A percentile compares a stretch with the other conserved stretches of the same genome.
phyloP scores from a whole-genome alignment of 2,888 invertebrate genomes.

The Heliothis peltigera region DNA sequence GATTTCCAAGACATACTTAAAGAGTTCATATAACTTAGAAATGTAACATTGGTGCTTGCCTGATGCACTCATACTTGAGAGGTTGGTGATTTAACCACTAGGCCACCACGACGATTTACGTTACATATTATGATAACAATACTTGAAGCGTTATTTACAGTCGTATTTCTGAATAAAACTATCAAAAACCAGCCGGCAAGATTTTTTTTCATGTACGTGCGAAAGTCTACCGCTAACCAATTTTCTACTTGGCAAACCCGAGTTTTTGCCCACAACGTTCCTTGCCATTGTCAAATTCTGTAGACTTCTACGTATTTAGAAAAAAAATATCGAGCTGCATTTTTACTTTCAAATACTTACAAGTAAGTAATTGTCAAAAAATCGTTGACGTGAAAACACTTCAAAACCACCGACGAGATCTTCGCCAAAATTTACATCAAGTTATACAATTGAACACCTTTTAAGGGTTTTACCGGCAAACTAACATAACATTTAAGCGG shows the following conservation, averaged over 20 bases:
- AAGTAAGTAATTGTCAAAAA: constrained; percentile 60
- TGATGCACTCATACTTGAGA: too few species aligned
- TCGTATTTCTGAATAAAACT: not conserved
- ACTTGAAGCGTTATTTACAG: not conserved
- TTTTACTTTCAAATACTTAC: constrained; percentile 15
- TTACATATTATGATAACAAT: too few species aligned
- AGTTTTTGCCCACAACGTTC: not conserved
- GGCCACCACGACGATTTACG: too few species aligned
- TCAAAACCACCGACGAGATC: constrained; percentile 71
- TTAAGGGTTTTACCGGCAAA: constrained; percentile 75
- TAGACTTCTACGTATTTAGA: constrained; percentile 27
- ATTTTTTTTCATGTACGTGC: constrained; percentile 1
- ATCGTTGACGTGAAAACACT: constrained; percentile 79
- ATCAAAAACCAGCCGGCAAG: not conserved
- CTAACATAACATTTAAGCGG: constrained; percentile 72
- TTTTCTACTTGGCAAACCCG: constrained; percentile 20
- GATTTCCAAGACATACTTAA: too few species aligned
- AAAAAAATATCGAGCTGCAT: constrained; percentile 22
- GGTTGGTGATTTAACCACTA: too few species aligned
- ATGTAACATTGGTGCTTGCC: too few species aligned
- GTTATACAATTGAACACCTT: constrained; percentile 88
- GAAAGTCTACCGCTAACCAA: constrained; percentile 1
- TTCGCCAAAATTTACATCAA: constrained; percentile 63
- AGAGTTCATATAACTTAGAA: too few species aligned
- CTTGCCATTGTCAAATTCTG: constrained; percentile 5